These are phyloP conservation scores for Periparus ater DNA, from an alignment of 2,797 vertebrate species.

Conservation along the genomic window DNA sequence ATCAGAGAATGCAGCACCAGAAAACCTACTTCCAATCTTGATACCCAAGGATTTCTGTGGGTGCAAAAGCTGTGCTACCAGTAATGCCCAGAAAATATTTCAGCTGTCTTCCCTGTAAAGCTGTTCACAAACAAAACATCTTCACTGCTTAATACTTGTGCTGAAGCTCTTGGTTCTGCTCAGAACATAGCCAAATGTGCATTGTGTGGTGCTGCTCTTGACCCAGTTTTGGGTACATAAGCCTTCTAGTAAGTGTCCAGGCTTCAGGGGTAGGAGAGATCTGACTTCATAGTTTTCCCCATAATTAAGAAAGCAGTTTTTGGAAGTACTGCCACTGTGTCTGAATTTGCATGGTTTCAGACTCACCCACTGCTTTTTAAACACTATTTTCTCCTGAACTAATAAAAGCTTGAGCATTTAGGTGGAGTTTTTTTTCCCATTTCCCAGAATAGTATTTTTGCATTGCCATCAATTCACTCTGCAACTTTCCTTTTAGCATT, in stretches of 20 bases:
- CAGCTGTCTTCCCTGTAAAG: background rate
- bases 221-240: background rate
- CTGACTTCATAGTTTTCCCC: background rate
- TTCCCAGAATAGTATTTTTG: background rate
- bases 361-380: background rate
- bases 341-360: background rate
- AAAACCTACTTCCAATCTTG: background rate
- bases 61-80: background rate
- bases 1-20: background rate
- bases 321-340: background rate
- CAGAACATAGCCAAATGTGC: background rate
- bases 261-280: background rate
- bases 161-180: background rate
- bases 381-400: background rate
- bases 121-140: background rate
- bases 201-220: fast-evolving
- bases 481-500: background rate
- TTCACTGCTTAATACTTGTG: background rate
- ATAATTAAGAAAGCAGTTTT: background rate
- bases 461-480: background rate
- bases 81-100: background rate
- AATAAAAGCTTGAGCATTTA: background rate
- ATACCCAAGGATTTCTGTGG: background rate
- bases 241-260: background rate
- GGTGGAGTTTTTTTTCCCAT: background rate